Percentiles rank a stretch among this genome's conserved stretches.
phyloP scores from a whole-genome alignment of 2,797 vertebrate species.

The Microctenopoma steveboyesi region DNA sequence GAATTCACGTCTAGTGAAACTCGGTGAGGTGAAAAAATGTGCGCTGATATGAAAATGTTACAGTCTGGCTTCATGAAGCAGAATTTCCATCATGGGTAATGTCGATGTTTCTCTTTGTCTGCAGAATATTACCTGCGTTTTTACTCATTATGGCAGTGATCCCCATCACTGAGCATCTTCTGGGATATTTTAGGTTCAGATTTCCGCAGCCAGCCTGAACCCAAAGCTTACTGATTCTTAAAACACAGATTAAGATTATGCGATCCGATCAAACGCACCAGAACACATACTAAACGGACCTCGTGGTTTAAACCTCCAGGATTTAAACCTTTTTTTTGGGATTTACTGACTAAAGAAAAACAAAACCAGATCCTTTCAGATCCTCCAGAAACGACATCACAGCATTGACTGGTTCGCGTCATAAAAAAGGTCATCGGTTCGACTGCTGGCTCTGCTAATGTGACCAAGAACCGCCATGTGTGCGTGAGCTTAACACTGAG shows the following conservation, averaged over 20 bases:
- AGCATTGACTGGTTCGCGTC: not conserved
- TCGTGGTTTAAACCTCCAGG: not conserved
- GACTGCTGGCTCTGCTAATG: slow-evolving; percentile 27
- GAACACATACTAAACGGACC: not conserved
- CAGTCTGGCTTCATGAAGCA: not conserved
- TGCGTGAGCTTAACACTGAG: slow-evolving; percentile 34
- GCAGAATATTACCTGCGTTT: no score
- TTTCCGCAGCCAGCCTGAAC: not conserved
- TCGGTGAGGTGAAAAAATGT: slow-evolving; percentile 22
- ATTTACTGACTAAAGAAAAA: not conserved
- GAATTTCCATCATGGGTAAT: not conserved
- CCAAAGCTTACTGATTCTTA: no score
- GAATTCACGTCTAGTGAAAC: not conserved
- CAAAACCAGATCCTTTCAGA: not conserved
- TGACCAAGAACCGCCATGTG: slow-evolving; percentile 40
- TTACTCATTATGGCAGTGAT: no score
- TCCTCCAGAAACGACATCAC: not conserved
- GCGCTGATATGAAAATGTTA: not conserved
- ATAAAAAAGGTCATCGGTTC: slow-evolving; percentile 48
- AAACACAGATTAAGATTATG: not conserved
- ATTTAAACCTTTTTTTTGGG: no score
- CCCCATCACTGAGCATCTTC: no score
- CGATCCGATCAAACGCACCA: not conserved
- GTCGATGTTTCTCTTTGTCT: not conserved
- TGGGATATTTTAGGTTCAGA: no score